Evolutionary conservation across 2,113 vertebrate genomes (phyloP), one percentile per base, ranked within the genome.

Genomic region (Ammospiza caudacuta): DNA sequence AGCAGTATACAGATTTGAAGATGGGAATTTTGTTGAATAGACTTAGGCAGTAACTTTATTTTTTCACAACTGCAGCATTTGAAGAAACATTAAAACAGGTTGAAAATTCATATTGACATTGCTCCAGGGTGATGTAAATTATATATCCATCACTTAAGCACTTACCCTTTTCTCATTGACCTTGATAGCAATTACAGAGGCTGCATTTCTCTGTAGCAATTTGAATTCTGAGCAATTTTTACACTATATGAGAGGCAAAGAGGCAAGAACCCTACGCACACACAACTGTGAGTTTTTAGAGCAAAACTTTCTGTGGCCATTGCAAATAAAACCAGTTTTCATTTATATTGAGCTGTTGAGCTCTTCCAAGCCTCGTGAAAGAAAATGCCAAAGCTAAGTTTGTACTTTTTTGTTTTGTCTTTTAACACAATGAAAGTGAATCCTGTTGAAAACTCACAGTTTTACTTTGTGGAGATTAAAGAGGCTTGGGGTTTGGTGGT

Each of bases 101-200:
- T 86, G 57, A 81, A 91, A 92, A 89, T 61, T 82, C 27, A n/a
- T 55, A 57, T 33, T 94, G 67, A 59, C 31, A 35, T 93, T 91
- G 54, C 58, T 91, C 37, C 44, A 44, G 54, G 39, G 52, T 68
- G 61, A 83, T 75, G 68, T 92, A 93, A 92, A 81, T 94, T 57
- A 25, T 47, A 77, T 49, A 54, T 75, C 83, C 77, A 84, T 47
- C 41, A 75, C 41, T 84, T 87, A 75, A 83, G 54, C 43, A 68
- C 64, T 92, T 89, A 64, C 6, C 23, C 73, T 77, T 67, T 80
- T 92, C 86, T 86, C n/a, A 33, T 37, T 95, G 92, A 90, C 83
- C 95, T 92, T 86, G 63, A 74, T 29, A 85, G 70, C 84, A 93
- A 73, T 91, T 94, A 90, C 44, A 93, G 90, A 61, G 54, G 49